Evolutionary conservation across 2,113 vertebrate genomes (phyloP).

Genomic region (Gymnorhina tibicen): DNA sequence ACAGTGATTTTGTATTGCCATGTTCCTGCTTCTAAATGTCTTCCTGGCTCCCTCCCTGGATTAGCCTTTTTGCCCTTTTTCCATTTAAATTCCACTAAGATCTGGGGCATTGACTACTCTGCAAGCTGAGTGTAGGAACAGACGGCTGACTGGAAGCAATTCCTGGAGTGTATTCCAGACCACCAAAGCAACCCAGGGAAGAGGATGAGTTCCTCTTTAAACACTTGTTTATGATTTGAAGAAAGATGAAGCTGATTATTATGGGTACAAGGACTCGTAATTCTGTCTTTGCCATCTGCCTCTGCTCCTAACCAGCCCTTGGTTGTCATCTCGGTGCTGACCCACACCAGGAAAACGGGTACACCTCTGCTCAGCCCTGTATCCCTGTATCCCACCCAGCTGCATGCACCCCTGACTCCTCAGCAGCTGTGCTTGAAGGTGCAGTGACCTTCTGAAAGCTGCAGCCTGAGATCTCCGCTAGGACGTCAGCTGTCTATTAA

Average conservation of each 20-base stretch:
- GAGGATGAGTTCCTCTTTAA: not conserved
- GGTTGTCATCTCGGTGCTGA: not conserved
- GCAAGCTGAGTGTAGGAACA: not conserved
- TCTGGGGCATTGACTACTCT: constrained; percentile 12
- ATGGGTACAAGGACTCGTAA: not conserved
- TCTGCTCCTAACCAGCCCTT: not conserved
- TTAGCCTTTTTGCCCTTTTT: constrained; percentile 60
- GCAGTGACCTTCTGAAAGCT: not conserved
- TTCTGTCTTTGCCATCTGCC: not conserved
- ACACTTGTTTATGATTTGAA: not conserved
- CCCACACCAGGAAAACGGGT: fast-evolving
- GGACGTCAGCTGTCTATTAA: not conserved
- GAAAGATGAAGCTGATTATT: not conserved
- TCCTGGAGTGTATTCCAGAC: constrained; percentile 48
- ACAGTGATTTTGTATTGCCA: not conserved
- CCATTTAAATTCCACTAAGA: constrained; percentile 53
- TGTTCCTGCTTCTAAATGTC: not conserved
- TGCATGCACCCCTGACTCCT: not conserved
- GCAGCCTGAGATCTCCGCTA: not conserved
- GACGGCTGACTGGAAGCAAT: not conserved
- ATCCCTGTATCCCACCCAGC: not conserved
- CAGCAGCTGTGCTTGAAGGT: not conserved
- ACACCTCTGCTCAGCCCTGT: not conserved
- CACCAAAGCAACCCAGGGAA: constrained; percentile 23
- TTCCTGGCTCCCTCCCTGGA: constrained; percentile 14